phyloP scores from a whole-genome alignment of 2,888 invertebrate genomes.

The Eupithecia centaureata region DNA sequence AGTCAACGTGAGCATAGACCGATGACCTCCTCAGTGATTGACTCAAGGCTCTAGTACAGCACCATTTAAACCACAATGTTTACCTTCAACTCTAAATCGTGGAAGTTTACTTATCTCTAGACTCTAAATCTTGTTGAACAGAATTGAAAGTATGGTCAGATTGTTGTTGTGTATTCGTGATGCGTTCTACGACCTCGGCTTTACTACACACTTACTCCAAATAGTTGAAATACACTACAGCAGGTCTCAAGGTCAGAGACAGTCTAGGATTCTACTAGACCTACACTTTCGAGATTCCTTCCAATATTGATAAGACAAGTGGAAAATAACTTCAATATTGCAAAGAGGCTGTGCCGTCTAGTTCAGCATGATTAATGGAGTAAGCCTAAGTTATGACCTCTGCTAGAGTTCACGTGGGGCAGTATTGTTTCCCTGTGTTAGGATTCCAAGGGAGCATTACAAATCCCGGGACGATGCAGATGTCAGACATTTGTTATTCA shows the following conservation, averaged over 20 bases:
- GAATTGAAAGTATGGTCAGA: background rate
- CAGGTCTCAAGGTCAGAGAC: conserved; percentile 17
- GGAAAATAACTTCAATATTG: conserved; percentile 37
- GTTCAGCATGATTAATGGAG: conserved; percentile 46
- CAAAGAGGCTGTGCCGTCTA: conserved; percentile 35
- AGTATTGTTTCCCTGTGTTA: conserved; percentile 60
- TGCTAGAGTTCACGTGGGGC: conserved; percentile 52
- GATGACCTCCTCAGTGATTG: conserved; percentile 70
- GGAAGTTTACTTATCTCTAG: background rate
- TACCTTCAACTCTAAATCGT: conserved; percentile 1
- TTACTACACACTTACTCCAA: conserved; percentile 15
- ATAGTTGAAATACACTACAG: conserved; percentile 20
- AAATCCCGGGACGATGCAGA: conserved; percentile 75
- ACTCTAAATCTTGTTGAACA: conserved; percentile 1
- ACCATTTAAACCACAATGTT: conserved; percentile 8
- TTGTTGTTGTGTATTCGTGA: conserved; percentile 24
- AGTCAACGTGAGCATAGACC: conserved; percentile 58
- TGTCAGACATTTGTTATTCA: conserved; percentile 82
- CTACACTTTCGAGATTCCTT: conserved; percentile 6
- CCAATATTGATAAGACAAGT: conserved; percentile 29
- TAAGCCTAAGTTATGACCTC: conserved; percentile 53
- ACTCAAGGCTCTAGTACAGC: conserved; percentile 37
- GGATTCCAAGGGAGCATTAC: conserved; percentile 60
- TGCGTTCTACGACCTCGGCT: conserved; percentile 24
- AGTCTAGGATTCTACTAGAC: too few relatives aligned